Percentiles rank a stretch among this genome's conserved stretches.
These are phyloP conservation scores for Catostomus latipinnis DNA, from an alignment of 2,797 vertebrate genomes.

Conservation along the genomic window DNA sequence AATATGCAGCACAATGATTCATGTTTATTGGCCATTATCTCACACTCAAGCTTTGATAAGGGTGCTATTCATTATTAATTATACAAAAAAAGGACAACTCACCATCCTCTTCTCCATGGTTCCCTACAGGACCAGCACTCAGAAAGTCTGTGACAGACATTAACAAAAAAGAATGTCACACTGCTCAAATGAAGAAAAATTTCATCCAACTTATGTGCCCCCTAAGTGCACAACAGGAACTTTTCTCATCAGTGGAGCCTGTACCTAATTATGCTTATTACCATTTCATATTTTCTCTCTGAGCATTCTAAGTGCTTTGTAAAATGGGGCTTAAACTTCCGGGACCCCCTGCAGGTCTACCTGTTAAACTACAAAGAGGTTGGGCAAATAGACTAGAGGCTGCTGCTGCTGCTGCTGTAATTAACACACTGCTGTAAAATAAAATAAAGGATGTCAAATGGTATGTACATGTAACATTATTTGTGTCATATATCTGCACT, in stretches of 20 bases:
- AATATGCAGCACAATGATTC: conserved; percentile 4
- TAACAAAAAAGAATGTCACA: conserved; percentile 66
- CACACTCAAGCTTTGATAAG: background rate
- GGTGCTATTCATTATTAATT: conserved; percentile 10
- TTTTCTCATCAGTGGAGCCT: conserved; percentile 54
- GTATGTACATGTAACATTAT: conserved; percentile 56
- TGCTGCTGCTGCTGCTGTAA: conserved; percentile 34
- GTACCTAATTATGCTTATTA: conserved; percentile 67
- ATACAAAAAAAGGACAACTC: conserved; percentile 49
- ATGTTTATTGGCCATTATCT: conserved; percentile 18
- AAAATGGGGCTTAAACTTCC: conserved; percentile 48
- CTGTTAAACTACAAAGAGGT: conserved; percentile 82
- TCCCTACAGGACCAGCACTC: conserved; percentile 76
- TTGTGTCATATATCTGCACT: conserved; percentile 55
- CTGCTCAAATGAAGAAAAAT: conserved; percentile 63
- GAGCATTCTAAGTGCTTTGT: conserved; percentile 65
- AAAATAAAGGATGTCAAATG: conserved; percentile 54
- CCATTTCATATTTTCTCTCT: conserved; percentile 47
- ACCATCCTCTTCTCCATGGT: conserved; percentile 68
- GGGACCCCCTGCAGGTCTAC: conserved; percentile 64
- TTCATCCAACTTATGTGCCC: conserved; percentile 69
- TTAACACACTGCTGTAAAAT: conserved; percentile 61
- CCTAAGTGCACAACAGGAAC: conserved; percentile 65
- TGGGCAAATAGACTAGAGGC: conserved; percentile 53
- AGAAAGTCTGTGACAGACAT: conserved; percentile 77